Conservation (phyloP, 1,140 invertebrate genomes). For the Dufourea novaeangliae region DNA sequence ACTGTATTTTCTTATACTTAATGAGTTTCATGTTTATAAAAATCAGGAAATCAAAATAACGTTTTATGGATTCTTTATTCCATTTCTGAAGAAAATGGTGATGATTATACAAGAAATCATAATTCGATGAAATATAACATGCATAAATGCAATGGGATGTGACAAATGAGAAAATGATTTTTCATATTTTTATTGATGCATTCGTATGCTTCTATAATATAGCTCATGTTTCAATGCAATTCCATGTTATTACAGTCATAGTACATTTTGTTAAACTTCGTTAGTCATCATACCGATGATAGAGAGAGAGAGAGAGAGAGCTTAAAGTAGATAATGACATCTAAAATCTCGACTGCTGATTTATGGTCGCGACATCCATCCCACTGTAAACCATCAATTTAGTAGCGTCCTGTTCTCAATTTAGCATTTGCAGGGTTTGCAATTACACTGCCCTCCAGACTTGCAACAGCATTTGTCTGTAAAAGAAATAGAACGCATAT, state of each 20-base stretch:
- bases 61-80: not conserved
- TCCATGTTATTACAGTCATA: not conserved
- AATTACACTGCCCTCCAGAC: conserved; percentile 62
- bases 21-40: not conserved
- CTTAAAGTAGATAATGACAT: conserved; percentile 1
- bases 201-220: not conserved
- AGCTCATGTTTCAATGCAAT: not conserved
- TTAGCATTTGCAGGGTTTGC: conserved; percentile 60
- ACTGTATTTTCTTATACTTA: not conserved
- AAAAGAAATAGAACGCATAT: conserved; percentile 37
- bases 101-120: not conserved
- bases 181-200: conserved; percentile 8
- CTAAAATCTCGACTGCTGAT: not conserved
- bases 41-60: not conserved
- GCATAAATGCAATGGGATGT: not conserved
- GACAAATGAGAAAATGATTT: not conserved
- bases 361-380: conserved; percentile 9
- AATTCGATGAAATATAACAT: not conserved
- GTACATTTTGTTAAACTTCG: not conserved
- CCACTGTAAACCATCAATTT: conserved; percentile 3
- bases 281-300: not conserved
- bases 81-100: not conserved
- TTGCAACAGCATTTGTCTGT: conserved; percentile 69
- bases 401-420: not conserved
- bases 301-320: not conserved